These are phyloP conservation scores for Serinus canaria DNA, from an alignment of 2,113 vertebrate genomes.

Conservation along the genomic window DNA sequence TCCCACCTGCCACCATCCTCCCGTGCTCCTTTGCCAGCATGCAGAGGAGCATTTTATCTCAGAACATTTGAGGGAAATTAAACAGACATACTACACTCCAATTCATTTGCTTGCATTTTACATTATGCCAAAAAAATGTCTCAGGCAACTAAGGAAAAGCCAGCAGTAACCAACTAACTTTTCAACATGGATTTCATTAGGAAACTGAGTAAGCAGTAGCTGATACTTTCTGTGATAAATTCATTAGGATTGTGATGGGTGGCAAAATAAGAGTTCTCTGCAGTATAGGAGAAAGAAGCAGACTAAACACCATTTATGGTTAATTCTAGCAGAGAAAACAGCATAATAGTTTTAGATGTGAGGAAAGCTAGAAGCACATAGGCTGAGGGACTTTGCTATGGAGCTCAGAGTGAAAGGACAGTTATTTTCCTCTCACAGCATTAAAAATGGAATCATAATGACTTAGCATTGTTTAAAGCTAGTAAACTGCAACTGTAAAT, in stretches of 20 bases:
- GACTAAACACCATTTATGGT: slow-evolving; percentile 4
- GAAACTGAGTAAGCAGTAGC: background rate
- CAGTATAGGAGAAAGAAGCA: background rate
- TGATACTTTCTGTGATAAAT: background rate
- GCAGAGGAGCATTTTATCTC: background rate
- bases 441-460: slow-evolving; percentile 16
- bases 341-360: slow-evolving; percentile 5
- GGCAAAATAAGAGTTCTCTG: background rate
- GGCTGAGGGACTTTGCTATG: background rate
- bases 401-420: slow-evolving; percentile 12
- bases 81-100: background rate
- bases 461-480: slow-evolving; percentile 67
- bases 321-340: slow-evolving; percentile 32
- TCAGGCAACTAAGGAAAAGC: background rate
- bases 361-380: background rate
- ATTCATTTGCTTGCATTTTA: background rate
- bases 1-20: background rate
- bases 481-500: slow-evolving; percentile 64
- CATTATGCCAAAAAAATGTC: background rate
- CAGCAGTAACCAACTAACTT: background rate
- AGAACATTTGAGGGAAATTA: background rate
- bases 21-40: background rate
- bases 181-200: background rate
- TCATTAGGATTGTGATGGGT: background rate
- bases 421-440: slow-evolving; percentile 17